Evolutionary conservation across 2,113 vertebrate genomes (phyloP).

Genomic region (Sinocyclocheilus rhinocerous): DNA sequence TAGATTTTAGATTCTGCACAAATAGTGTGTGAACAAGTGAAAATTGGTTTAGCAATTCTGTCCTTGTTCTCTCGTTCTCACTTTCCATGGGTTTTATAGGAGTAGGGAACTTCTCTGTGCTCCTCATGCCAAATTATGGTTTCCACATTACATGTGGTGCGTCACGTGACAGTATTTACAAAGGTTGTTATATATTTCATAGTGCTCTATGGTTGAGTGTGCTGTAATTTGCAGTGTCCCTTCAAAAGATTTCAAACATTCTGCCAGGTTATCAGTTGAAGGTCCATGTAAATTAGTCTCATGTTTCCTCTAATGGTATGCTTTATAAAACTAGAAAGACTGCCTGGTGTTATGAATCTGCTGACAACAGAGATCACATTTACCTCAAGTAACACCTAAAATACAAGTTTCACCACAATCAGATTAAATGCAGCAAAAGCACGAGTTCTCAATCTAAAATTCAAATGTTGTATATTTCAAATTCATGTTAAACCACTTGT

Average conservation of each 20-base stretch:
- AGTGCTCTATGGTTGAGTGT: constrained; percentile 69
- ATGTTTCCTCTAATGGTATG: constrained; percentile 18
- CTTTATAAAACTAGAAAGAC: constrained; percentile 3
- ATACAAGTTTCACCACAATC: neutral
- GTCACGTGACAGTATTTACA: constrained; percentile 69
- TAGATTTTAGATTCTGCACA: constrained; percentile 84
- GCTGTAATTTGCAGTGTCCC: constrained; percentile 70
- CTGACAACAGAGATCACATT: neutral
- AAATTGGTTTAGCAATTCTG: constrained; percentile 75
- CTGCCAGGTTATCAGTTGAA: constrained; percentile 54
- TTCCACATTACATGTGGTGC: constrained; percentile 66
- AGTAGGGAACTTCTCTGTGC: constrained; percentile 60
- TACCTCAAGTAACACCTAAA: constrained; percentile 35
- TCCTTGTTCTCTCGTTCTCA: constrained; percentile 61
- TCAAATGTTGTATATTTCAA: constrained; percentile 19
- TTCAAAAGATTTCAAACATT: constrained; percentile 60
- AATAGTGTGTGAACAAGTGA: constrained; percentile 84
- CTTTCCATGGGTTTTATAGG: constrained; percentile 36
- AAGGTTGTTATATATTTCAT: constrained; percentile 66
- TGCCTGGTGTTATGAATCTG: neutral
- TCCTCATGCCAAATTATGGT: constrained; percentile 59
- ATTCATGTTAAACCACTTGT: constrained; percentile 8
- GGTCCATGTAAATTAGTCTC: constrained; percentile 47
- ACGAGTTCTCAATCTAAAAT: neutral
- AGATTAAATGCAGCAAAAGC: constrained; percentile 27